Evolutionary conservation across 2,113 vertebrate genomes (phyloP).

Genomic region (Hystrix cristata): DNA sequence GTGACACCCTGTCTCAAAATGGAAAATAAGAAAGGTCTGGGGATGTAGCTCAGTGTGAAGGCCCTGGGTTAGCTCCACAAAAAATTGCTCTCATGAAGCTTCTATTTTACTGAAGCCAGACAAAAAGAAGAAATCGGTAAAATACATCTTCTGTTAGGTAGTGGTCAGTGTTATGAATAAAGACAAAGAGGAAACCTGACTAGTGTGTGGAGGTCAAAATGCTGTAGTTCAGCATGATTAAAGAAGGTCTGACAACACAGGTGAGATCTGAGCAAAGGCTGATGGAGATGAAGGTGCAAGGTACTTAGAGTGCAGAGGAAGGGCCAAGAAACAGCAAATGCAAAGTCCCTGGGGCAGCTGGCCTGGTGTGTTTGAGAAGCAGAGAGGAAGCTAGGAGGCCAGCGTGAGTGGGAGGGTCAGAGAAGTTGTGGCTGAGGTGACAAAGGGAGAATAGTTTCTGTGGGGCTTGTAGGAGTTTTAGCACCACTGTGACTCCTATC

Average conservation of each 20-base stretch:
- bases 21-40: neutral
- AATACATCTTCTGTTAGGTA: neutral
- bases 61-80: neutral
- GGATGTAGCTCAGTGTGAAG: neutral
- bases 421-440: no score
- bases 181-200: neutral
- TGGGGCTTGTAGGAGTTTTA: neutral
- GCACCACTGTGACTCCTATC: neutral
- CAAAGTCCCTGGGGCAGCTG: neutral
- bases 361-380: neutral
- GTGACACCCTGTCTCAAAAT: neutral
- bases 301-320: neutral
- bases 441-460: neutral
- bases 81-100: neutral
- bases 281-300: neutral
- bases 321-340: neutral
- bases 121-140: neutral
- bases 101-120: neutral
- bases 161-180: neutral
- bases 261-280: neutral
- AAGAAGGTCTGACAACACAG: neutral
- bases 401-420: neutral
- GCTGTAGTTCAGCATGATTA: neutral
- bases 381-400: neutral
- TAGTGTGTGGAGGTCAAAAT: neutral